Percentiles rank a stretch among this genome's conserved stretches.
phyloP scores from a whole-genome alignment of 2,888 invertebrate species.

The Frankliniella intonsa region DNA sequence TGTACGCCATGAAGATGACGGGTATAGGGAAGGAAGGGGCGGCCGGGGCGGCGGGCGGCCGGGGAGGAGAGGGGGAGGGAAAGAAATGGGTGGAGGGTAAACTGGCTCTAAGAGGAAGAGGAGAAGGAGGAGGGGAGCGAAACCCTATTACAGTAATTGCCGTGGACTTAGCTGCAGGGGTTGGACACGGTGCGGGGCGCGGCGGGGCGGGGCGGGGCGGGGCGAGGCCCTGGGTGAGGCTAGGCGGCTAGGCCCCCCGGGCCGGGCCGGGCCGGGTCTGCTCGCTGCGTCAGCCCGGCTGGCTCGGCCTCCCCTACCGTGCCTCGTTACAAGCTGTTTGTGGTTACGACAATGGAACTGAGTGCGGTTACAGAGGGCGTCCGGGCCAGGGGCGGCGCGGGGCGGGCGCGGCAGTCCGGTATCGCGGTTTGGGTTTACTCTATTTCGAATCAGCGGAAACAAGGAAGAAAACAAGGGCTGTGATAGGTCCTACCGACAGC shows the following conservation, averaged over 20 bases:
- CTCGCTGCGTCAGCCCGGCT: not conserved
- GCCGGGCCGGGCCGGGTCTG: not conserved
- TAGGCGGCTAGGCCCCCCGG: not conserved
- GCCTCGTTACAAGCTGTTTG: conserved; percentile 15
- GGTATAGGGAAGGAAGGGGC: not conserved
- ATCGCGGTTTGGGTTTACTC: not conserved
- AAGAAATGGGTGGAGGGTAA: not conserved
- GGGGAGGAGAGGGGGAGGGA: not conserved
- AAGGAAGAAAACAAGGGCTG: not conserved
- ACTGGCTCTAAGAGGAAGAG: not conserved
- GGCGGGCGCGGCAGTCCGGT: not conserved
- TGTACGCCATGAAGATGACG: conserved; percentile 6
- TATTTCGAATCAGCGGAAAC: not conserved
- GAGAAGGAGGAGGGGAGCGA: not conserved
- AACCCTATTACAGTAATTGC: conserved; percentile 14
- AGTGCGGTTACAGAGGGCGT: not conserved
- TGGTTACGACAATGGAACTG: conserved; percentile 7
- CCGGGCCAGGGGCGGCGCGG: not conserved
- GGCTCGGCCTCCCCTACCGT: not conserved
- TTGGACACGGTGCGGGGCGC: not conserved
- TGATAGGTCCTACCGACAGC: not conserved
- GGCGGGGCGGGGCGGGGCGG: not conserved
- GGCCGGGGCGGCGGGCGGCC: not conserved
- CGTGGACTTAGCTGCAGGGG: conserved; percentile 17
- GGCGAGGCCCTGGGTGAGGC: not conserved